Conservation (phyloP, 2,797 vertebrate genomes). For the Coilia nasus region DNA sequence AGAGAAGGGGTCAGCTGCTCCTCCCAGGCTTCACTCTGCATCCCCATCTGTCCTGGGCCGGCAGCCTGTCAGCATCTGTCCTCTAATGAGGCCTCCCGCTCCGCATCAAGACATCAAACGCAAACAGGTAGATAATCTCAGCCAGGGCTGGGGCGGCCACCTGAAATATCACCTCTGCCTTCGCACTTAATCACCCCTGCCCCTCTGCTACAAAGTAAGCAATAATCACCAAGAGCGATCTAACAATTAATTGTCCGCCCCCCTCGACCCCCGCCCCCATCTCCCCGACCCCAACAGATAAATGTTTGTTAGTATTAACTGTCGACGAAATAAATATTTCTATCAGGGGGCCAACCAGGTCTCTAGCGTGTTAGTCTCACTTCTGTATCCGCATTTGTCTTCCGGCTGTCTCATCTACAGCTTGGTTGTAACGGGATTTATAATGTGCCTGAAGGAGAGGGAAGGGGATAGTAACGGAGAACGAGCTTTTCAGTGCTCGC, state of each 20-base stretch:
- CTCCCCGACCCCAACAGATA: neutral
- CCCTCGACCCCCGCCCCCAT: neutral
- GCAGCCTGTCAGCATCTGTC: constrained; percentile 65
- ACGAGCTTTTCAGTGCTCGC: constrained; percentile 25
- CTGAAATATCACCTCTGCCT: constrained; percentile 39
- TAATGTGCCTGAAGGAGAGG: constrained; percentile 37
- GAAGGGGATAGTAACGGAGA: constrained; percentile 26
- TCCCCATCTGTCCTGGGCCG: constrained; percentile 69
- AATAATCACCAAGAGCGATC: constrained; percentile 28
- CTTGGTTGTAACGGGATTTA: constrained; percentile 41
- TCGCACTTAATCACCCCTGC: constrained; percentile 21
- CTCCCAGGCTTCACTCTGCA: constrained; percentile 63
- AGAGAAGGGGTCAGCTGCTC: constrained; percentile 61
- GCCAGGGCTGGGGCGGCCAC: constrained; percentile 9
- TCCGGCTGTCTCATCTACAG: neutral
- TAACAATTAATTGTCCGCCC: constrained; percentile 25
- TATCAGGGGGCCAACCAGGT: neutral
- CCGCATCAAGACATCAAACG: constrained; percentile 65
- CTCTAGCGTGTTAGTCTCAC: constrained; percentile 21
- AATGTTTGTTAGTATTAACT: neutral
- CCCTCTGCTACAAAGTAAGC: constrained; percentile 26
- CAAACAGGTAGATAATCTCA: constrained; percentile 63
- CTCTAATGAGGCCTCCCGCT: constrained; percentile 58
- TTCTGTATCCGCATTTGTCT: constrained; percentile 6
- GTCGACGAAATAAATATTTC: neutral